Percentiles rank a stretch among this genome's conserved stretches.
These are phyloP conservation scores for Sebastolobus alascanus DNA, from an alignment of 2,797 vertebrate species.

Conservation along the genomic window DNA sequence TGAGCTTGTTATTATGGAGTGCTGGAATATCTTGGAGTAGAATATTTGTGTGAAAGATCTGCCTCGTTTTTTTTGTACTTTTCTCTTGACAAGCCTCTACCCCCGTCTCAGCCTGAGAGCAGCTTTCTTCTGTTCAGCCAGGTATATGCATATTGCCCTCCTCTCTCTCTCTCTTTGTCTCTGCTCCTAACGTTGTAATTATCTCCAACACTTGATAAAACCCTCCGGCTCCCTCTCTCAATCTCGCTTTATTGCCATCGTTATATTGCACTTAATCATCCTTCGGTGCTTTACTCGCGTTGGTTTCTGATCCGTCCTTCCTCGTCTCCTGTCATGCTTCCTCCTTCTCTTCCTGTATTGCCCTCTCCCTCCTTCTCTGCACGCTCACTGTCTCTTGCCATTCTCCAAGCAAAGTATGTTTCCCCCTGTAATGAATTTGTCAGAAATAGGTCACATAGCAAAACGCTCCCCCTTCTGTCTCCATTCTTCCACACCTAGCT, in stretches of 20 bases:
- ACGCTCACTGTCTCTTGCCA: not conserved
- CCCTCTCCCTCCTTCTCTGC: not conserved
- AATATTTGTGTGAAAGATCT: constrained; percentile 33
- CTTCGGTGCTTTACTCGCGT: constrained; percentile 1
- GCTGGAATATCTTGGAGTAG: constrained; percentile 17
- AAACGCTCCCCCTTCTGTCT: constrained; percentile 11
- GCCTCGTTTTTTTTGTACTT: not conserved
- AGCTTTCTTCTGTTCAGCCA: constrained; percentile 41
- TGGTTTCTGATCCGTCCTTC: constrained; percentile 30
- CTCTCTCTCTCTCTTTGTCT: constrained; percentile 1
- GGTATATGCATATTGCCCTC: constrained; percentile 28
- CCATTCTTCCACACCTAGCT: constrained; percentile 17
- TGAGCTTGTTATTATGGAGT: constrained; percentile 23
- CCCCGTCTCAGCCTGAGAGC: not conserved
- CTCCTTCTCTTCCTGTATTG: not conserved
- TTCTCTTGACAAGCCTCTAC: constrained; percentile 26
- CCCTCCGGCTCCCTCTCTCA: constrained; percentile 46
- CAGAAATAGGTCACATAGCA: constrained; percentile 42
- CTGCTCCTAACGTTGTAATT: constrained; percentile 57
- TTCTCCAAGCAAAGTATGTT: constrained; percentile 26
- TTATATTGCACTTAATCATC: constrained; percentile 69
- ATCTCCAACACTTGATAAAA: constrained; percentile 65
- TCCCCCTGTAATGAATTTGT: constrained; percentile 14
- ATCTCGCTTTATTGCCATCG: constrained; percentile 64
- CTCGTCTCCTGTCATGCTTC: not conserved